These are phyloP conservation scores for Etheostoma cragini DNA, from an alignment of 2,113 vertebrate genomes.

Conservation along the genomic window DNA sequence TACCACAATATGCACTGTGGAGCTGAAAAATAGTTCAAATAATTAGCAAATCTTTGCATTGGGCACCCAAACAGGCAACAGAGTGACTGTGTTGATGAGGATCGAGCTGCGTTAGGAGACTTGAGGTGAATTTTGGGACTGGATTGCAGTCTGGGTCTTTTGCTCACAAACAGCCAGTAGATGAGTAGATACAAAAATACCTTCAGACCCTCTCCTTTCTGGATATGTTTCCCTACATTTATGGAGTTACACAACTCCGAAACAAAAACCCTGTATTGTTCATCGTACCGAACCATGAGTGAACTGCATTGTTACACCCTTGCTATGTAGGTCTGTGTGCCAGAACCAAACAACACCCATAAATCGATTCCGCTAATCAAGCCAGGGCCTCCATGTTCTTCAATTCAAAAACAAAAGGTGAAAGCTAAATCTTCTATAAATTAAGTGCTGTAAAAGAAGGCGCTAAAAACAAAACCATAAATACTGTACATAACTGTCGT, in stretches of 20 bases:
- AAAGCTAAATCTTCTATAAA: conserved; percentile 83
- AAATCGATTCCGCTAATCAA: background rate
- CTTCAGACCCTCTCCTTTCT: background rate
- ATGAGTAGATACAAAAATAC: background rate
- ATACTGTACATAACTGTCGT: conserved; percentile 87
- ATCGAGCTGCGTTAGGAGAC: background rate
- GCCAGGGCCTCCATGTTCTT: conserved; percentile 31
- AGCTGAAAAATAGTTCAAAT: background rate
- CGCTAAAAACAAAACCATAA: conserved; percentile 86
- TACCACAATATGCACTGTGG: background rate
- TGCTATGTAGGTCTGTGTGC: background rate
- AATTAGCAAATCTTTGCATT: conserved; percentile 6
- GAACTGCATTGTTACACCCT: conserved; percentile 6
- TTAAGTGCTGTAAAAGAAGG: conserved; percentile 86
- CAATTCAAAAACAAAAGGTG: conserved; percentile 57
- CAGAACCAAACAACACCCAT: background rate
- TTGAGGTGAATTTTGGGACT: background rate
- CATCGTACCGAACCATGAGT: background rate
- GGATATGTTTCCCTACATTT: background rate
- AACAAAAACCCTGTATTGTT: conserved; percentile 4
- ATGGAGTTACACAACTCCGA: background rate
- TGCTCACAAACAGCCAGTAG: background rate
- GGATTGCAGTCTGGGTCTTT: background rate
- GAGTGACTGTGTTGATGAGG: background rate
- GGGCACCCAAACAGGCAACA: background rate